These are phyloP conservation scores for Uropsilus gracilis DNA, from an alignment of 2,113 vertebrate genomes.

Conservation along the genomic window DNA sequence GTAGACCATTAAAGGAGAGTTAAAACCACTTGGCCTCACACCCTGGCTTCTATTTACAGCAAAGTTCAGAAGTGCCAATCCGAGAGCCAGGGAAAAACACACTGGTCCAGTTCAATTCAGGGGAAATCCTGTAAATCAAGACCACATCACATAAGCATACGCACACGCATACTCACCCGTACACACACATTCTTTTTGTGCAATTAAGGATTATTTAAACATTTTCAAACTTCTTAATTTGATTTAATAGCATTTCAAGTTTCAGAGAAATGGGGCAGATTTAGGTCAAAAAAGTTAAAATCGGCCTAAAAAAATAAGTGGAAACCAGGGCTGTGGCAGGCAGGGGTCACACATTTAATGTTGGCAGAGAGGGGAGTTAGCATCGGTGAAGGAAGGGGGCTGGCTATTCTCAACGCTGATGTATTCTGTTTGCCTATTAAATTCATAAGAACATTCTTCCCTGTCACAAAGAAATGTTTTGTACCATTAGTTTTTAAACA, in stretches of 20 bases:
- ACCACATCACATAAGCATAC: background rate
- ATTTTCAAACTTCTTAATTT: slow-evolving; percentile 59
- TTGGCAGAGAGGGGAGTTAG: background rate
- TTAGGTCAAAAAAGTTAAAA: slow-evolving; percentile 57
- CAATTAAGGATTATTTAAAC: slow-evolving; percentile 43
- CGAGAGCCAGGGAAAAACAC: background rate
- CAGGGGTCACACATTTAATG: background rate
- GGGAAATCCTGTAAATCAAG: background rate
- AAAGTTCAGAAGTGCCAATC: background rate
- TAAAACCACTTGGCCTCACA: background rate
- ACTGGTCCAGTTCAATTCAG: background rate
- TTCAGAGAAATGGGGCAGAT: slow-evolving; percentile 61
- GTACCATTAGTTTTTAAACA: background rate
- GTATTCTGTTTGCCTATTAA: background rate
- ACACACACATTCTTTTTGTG: background rate
- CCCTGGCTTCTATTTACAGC: background rate
- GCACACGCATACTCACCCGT: accelerated
- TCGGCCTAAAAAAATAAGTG: slow-evolving; percentile 47
- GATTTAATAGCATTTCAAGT: slow-evolving; percentile 66
- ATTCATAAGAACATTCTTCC: background rate
- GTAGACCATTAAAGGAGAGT: background rate
- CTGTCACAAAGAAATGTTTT: background rate
- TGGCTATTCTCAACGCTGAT: background rate
- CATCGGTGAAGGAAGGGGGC: background rate
- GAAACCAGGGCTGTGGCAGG: background rate